Evolutionary conservation across 1,140 invertebrate species (phyloP), one percentile per base, ranked within the genome.

Genomic region (Acyrthosiphon pisum): DNA sequence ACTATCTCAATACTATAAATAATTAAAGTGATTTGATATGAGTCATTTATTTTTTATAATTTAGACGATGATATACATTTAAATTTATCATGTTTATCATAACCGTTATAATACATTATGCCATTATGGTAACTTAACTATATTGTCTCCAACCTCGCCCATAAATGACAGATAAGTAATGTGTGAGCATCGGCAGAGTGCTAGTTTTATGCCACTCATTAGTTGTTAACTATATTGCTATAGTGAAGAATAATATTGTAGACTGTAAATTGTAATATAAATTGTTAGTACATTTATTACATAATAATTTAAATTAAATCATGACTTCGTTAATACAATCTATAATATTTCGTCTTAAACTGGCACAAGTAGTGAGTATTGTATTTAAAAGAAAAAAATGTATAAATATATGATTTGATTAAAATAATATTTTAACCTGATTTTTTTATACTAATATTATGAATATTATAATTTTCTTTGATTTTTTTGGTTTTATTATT

Each of bases 291-390:
- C 30, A 37, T 87, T 46, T n/a, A 87, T 83, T 8, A 48, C 48
- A 87, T 20, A 87, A 30, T 20, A 46, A 87, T 26, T 37, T 23
- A 83, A 84, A 84, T 56, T n/a, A 76, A 76, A 90, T 26, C 23
- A 68, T 90, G 89, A 41, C 53, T 90, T 90, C 89, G 30, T 44
- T 90, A 44, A 1, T 90, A 8, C 6, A n/a, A 37, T 90, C 89
- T 68, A 56, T 68, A 68, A 46, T 44, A 44, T 90, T 90, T 68
- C 89, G 89, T 60, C 53, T 90, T 60, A 90, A 90, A 90, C 37
- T 90, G 53, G 37, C 53, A 46, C 89, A 90, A 90, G 89, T 90
- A 68, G 89, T 90, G 41, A 90, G 89, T 90, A 90, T 44, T 50
- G 18, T 2, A 35, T 35, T 53, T n/a, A 46, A 86, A 84, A n/a